phyloP scores from a whole-genome alignment of 2,797 vertebrate species.

The Pterois miles region DNA sequence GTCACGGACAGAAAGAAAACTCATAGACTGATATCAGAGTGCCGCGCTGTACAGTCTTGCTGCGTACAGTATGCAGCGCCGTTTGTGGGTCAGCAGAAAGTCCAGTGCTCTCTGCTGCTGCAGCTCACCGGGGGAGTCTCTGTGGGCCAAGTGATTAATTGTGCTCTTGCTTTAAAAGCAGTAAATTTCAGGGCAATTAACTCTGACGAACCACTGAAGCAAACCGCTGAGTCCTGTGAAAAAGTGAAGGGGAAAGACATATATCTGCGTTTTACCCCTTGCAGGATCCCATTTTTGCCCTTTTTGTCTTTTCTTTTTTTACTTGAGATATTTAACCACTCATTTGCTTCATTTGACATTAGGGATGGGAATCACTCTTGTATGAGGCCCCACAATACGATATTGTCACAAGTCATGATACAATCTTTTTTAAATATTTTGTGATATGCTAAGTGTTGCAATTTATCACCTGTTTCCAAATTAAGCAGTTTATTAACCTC shows the following conservation, averaged over 20 bases:
- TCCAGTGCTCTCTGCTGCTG: conserved; percentile 54
- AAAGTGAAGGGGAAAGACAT: conserved; percentile 18
- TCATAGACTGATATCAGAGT: conserved; percentile 11
- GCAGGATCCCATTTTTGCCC: not conserved
- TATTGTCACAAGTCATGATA: no score
- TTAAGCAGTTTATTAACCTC: no score
- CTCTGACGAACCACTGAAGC: conserved; percentile 52
- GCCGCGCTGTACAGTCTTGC: conserved; percentile 19
- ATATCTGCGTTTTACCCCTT: conserved; percentile 27
- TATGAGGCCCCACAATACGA: no score
- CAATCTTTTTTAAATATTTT: no score
- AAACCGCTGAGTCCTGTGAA: conserved; percentile 67
- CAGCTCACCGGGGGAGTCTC: conserved; percentile 55
- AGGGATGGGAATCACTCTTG: no score
- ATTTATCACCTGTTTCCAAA: no score
- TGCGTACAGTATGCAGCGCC: conserved; percentile 22
- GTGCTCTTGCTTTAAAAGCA: conserved; percentile 64
- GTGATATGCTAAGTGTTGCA: no score
- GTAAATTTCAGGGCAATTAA: conserved; percentile 77
- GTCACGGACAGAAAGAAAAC: conserved; percentile 10
- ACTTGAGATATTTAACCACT: not conserved
- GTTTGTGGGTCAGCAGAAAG: conserved; percentile 80
- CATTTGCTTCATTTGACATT: not conserved
- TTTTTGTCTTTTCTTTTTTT: conserved; percentile 7
- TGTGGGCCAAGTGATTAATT: conserved; percentile 77